These are phyloP conservation scores for Eilema depressum DNA, from an alignment of 2,888 invertebrate species.

Conservation along the genomic window DNA sequence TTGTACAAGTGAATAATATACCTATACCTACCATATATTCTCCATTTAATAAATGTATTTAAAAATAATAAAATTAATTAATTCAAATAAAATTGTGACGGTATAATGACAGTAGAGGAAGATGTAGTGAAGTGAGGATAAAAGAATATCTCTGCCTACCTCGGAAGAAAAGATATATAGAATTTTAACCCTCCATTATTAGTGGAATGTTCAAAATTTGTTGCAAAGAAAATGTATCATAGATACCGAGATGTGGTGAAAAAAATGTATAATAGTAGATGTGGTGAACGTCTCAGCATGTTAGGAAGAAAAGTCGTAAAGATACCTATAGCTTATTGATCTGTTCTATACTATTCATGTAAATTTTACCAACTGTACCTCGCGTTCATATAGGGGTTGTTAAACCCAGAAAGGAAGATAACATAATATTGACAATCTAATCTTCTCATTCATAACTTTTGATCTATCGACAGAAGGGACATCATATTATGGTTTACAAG, in stretches of 20 bases:
- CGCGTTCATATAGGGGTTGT: background rate
- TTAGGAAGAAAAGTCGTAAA: background rate
- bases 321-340: background rate
- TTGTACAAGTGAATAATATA: background rate
- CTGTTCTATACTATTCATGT: background rate
- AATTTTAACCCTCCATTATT: background rate
- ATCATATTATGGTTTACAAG: background rate
- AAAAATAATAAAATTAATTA: background rate
- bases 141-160: background rate
- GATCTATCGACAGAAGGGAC: background rate
- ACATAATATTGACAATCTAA: background rate
- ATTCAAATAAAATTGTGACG: conserved; percentile 4
- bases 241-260: background rate
- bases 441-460: background rate
- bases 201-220: background rate
- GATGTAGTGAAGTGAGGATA: background rate
- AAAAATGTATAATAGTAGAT: background rate
- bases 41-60: background rate
- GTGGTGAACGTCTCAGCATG: background rate
- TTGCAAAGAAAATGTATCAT: background rate
- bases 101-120: background rate
- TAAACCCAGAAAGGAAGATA: background rate
- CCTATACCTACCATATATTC: background rate
- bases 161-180: background rate
- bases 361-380: background rate